Evolutionary conservation across 2,113 vertebrate genomes (phyloP).

Genomic region (Chlorodrepanis virens): DNA sequence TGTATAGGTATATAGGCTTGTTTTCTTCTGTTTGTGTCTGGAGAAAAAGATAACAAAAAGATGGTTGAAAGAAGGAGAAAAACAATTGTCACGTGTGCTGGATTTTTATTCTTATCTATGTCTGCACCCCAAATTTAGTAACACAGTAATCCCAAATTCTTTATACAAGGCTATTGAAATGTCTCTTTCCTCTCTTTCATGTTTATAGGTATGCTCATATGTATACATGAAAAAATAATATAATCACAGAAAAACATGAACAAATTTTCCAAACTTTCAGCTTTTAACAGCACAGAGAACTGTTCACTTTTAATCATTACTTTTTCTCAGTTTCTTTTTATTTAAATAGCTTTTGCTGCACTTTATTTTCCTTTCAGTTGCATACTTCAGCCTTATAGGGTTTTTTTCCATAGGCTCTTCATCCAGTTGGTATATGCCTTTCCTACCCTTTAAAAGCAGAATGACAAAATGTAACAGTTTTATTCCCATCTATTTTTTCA

Average conservation of each 20-base stretch:
- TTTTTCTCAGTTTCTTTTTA: neutral
- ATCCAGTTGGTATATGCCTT: neutral
- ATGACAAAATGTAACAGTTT: neutral
- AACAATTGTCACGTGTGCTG: neutral
- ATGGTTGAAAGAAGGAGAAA: neutral
- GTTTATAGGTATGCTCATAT: neutral
- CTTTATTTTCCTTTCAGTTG: neutral
- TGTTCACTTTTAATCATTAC: neutral
- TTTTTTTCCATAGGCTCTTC: neutral
- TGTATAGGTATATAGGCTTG: neutral
- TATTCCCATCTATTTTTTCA: neutral
- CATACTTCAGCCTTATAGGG: neutral
- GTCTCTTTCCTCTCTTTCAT: neutral
- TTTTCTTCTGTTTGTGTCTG: neutral
- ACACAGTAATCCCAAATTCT: neutral
- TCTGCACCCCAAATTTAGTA: neutral
- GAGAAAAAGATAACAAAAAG: constrained; percentile 19
- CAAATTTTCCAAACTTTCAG: neutral
- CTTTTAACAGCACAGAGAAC: neutral
- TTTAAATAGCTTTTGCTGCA: neutral
- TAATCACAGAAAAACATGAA: neutral
- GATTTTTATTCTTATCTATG: constrained; percentile 9
- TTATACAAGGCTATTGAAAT: neutral
- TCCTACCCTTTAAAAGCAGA: neutral
- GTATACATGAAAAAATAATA: neutral